Conservation (phyloP, 2,888 invertebrate species). For the Eulithis testata region DNA sequence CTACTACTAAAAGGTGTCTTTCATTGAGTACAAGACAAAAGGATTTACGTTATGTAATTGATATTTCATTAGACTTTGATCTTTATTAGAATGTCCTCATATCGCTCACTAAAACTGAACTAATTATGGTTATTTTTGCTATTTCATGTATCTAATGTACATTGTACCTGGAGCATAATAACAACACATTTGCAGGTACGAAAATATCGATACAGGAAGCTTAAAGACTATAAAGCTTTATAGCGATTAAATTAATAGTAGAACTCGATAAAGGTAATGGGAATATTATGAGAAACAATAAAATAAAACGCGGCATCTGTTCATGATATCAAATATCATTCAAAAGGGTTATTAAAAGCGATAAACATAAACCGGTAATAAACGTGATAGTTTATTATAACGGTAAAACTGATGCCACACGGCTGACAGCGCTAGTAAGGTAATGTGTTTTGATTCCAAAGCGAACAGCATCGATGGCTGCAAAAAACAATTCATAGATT, state of each 20-base stretch:
- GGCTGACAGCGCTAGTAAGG: background rate
- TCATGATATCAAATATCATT: slow-evolving; percentile 33
- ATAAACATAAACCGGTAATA: slow-evolving; percentile 43
- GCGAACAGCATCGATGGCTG: background rate
- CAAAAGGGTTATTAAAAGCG: slow-evolving; percentile 38
- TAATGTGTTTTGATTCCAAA: background rate
- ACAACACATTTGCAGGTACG: background rate
- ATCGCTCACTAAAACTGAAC: too few relatives aligned
- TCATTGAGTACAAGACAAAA: too few relatives aligned
- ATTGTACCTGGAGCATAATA: background rate
- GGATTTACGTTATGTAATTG: too few relatives aligned
- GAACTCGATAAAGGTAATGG: slow-evolving; percentile 13
- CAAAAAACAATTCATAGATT: background rate
- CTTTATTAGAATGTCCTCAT: too few relatives aligned
- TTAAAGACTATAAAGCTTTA: background rate
- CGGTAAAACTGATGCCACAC: slow-evolving; percentile 11
- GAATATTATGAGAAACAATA: slow-evolving; percentile 18
- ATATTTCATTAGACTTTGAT: too few relatives aligned
- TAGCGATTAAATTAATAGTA: slow-evolving; percentile 1
- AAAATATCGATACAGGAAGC: background rate
- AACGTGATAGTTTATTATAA: slow-evolving; percentile 40
- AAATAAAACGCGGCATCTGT: slow-evolving; percentile 23
- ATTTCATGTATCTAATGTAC: background rate
- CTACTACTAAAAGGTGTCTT: too few relatives aligned
- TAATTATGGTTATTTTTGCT: too few relatives aligned